Evolutionary conservation across 2,113 vertebrate species (phyloP).

Genomic region (Rhombomys opimus): DNA sequence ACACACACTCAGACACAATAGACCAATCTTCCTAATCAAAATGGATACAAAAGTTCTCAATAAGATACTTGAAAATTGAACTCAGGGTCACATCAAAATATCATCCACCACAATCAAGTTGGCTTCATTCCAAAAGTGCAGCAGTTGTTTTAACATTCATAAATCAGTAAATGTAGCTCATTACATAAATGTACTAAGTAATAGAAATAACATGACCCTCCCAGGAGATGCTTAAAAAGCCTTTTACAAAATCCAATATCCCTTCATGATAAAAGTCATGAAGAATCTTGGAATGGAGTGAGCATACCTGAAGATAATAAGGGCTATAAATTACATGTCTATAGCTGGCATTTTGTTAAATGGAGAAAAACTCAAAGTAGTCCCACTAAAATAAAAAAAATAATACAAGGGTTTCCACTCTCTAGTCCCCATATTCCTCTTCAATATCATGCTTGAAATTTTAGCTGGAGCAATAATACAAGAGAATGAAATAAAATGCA

Average conservation of each 20-base stretch:
- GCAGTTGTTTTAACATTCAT: background rate
- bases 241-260: background rate
- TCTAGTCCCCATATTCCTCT: background rate
- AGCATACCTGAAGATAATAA: background rate
- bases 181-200: background rate
- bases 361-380: background rate
- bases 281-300: background rate
- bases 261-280: background rate
- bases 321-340: background rate
- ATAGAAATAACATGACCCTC: background rate
- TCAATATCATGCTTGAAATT: background rate
- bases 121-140: background rate
- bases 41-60: background rate
- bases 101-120: background rate
- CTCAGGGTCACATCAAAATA: background rate
- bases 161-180: background rate
- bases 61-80: background rate
- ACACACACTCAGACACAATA: background rate
- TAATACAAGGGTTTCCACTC: background rate
- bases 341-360: background rate
- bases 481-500: background rate
- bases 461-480: background rate
- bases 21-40: background rate
- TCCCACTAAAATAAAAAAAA: background rate
- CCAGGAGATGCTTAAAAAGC: background rate